Evolutionary conservation across 1,140 invertebrate species (phyloP).

Genomic region (Saccostrea echinata): DNA sequence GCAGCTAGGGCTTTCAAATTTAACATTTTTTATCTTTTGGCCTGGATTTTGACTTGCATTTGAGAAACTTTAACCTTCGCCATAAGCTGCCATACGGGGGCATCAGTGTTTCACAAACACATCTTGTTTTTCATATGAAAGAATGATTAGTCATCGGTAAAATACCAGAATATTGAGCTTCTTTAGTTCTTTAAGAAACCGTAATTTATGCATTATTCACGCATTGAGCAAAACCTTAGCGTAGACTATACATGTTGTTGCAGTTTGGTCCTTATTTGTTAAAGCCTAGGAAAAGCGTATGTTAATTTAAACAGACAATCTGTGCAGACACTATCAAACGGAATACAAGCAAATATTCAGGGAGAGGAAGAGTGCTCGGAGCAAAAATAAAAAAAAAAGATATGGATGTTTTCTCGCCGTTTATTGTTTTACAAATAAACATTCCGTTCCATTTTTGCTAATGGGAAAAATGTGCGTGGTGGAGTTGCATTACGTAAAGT

Average conservation of each 20-base stretch:
- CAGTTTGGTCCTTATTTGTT: background rate
- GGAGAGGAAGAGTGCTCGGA: background rate
- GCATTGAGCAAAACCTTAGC: background rate
- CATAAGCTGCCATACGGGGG: no score
- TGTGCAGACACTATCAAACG: background rate
- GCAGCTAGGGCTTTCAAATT: no score
- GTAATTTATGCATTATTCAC: background rate
- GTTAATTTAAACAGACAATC: background rate
- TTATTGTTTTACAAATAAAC: constrained; percentile 34
- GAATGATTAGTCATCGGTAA: no score
- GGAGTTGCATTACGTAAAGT: constrained; percentile 13
- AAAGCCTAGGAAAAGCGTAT: background rate
- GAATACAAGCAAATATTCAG: background rate
- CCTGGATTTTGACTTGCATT: no score
- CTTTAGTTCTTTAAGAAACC: no score
- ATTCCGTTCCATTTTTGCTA: constrained; percentile 31
- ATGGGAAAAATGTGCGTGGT: constrained; percentile 27
- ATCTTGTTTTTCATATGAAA: no score
- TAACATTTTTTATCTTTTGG: no score
- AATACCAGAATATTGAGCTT: no score
- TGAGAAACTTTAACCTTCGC: no score
- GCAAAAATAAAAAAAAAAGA: constrained; percentile 9
- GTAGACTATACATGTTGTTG: background rate
- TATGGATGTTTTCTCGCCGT: constrained; percentile 30
- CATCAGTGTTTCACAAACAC: no score